Conservation (phyloP, 2,113 vertebrate genomes). For the Alosa alosa region DNA sequence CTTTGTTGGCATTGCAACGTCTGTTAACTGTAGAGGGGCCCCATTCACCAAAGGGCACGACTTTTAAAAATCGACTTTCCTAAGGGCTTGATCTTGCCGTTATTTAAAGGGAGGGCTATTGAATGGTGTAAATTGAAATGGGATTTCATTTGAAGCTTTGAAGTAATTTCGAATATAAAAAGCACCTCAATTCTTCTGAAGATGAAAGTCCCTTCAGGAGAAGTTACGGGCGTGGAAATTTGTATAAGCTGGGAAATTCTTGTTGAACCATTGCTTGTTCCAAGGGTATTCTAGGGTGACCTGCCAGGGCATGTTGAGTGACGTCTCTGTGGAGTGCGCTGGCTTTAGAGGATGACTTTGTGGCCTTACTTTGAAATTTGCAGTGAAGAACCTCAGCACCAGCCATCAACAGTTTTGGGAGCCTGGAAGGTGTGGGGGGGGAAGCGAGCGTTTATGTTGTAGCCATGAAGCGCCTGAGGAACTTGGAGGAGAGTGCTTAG, state of each 20-base stretch:
- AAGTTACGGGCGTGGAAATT: not conserved
- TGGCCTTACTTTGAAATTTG: conserved; percentile 14
- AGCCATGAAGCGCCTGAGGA: not conserved
- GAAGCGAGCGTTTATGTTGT: not conserved
- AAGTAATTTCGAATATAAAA: not conserved
- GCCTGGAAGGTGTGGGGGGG: not conserved
- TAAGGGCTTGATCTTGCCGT: not conserved
- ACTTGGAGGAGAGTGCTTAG: conserved; percentile 2
- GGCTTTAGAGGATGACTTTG: not conserved
- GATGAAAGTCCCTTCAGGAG: not conserved
- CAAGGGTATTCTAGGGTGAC: not conserved
- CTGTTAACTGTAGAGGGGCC: not conserved
- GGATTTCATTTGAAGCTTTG: conserved; percentile 1
- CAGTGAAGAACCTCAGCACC: not conserved
- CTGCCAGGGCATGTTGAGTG: conserved; percentile 13
- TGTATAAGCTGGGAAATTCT: conserved; percentile 1
- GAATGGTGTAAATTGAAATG: not conserved
- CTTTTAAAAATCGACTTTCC: not conserved
- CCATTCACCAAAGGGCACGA: not conserved
- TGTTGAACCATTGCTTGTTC: not conserved
- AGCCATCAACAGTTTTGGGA: not conserved
- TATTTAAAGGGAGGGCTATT: conserved; percentile 1
- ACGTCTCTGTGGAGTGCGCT: not conserved
- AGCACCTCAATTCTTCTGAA: conserved; percentile 3
- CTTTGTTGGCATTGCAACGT: conserved; percentile 16